phyloP scores from a whole-genome alignment of 1,140 invertebrate species.

The Nilaparvata lugens region DNA sequence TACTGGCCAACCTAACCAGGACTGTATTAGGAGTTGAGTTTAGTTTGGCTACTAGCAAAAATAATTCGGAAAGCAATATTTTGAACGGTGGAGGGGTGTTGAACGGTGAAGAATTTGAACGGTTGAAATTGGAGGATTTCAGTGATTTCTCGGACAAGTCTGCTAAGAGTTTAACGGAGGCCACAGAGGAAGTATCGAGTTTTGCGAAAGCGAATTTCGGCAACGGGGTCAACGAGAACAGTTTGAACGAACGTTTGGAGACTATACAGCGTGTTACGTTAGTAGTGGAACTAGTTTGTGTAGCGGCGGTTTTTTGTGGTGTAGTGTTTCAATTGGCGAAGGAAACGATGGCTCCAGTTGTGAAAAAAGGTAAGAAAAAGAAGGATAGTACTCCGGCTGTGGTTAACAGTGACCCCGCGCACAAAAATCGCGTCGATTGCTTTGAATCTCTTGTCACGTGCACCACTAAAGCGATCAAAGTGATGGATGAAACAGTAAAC shows the following conservation, averaged over 20 bases:
- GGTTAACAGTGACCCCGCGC: neutral
- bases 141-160: neutral
- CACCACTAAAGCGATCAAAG: neutral
- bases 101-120: neutral
- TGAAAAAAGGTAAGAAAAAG: neutral
- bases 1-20: neutral
- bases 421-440: neutral
- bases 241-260: neutral
- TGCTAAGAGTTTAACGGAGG: neutral
- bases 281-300: conserved; percentile 4
- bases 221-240: neutral
- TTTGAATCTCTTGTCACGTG: neutral
- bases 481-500: neutral
- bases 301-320: conserved; percentile 4
- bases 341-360: neutral
- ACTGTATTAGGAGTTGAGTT: neutral
- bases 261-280: neutral
- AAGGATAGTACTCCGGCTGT: neutral
- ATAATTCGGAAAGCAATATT: neutral
- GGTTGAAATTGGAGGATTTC: neutral
- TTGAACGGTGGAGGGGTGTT: neutral
- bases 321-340: neutral
- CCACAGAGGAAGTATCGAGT: neutral
- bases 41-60: neutral
- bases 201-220: neutral